Evolutionary conservation across 2,797 vertebrate genomes (phyloP), one percentile per base, ranked within the genome.

Genomic region (Mus minutoides): DNA sequence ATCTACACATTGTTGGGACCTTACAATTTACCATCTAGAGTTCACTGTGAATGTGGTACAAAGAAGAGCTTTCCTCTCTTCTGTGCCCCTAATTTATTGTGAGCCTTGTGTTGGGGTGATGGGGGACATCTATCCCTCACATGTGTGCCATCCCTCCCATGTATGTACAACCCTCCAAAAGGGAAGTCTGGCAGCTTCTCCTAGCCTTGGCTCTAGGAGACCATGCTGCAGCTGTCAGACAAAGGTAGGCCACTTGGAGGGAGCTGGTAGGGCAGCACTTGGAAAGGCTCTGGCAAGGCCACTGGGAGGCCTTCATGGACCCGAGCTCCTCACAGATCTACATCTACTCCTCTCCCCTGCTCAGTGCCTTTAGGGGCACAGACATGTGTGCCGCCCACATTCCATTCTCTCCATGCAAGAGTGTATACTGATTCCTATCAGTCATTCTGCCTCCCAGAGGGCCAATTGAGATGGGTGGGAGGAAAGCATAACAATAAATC

Each of bases 401-500:
- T 98, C 95, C 97, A 75, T 78, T 88, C 87, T 79, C 90, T 98
- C 97, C 95, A 94, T 79, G 31, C 93, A 76, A 95, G 94, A 93
- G 82, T 46, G 73, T 64, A 92, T 94, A 97, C 94, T 98, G 97
- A 98, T 98, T 97, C 94, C 96, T 98, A 96, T 96, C 94, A 71
- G 97, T 97, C 96, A 90, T 29, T 94, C 96, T 94, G 19, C 97
- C 97, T 98, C 97, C 97, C 96, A 82, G 52, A 78, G 92, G 97
- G 88, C 34, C 83, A 40, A 43, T 67, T 84, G 90, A 93, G 67
- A 69, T 49, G 77, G 91, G 82, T 83, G 4, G 54, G 89, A 97
- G 97, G 97, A 96, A 97, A 97, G 95, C 89, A 34, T 76, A 95
- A 84, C 96, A 97, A 62, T 98, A 98, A 97, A 96, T 98, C 98